These are phyloP conservation scores for Microctonus brassicae DNA, from an alignment of 2,888 invertebrate genomes.

Conservation along the genomic window DNA sequence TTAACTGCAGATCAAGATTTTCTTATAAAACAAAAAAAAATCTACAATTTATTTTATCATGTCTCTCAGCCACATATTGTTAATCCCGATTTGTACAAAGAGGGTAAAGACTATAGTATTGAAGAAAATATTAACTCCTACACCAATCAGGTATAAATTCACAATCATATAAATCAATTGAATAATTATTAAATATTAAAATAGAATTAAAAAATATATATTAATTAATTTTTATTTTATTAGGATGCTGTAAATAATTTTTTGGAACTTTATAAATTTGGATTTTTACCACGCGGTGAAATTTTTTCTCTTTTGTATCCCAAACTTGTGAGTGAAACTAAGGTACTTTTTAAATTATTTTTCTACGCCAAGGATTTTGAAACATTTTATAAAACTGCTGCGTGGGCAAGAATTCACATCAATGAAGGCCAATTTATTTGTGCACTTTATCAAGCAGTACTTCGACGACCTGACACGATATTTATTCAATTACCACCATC, in stretches of 20 bases:
- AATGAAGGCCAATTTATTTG: slow-evolving; percentile 74
- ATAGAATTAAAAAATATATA: not conserved
- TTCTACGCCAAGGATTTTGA: slow-evolving; percentile 67
- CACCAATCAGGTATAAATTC: slow-evolving; percentile 55
- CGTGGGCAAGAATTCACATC: slow-evolving; percentile 65
- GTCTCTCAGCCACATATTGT: slow-evolving; percentile 54
- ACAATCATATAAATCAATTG: not conserved
- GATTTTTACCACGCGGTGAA: slow-evolving; percentile 71
- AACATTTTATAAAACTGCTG: slow-evolving; percentile 66
- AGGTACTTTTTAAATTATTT: slow-evolving; percentile 62
- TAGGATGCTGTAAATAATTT: slow-evolving; percentile 65
- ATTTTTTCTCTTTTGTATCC: slow-evolving; percentile 70
- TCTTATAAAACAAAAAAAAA: slow-evolving; percentile 58
- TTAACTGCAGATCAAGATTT: slow-evolving; percentile 57
- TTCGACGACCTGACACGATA: slow-evolving; percentile 74
- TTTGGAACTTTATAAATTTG: slow-evolving; percentile 61
- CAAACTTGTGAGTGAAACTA: slow-evolving; percentile 57
- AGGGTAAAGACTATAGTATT: slow-evolving; percentile 55
- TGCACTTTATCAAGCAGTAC: slow-evolving; percentile 74
- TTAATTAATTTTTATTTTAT: slow-evolving; percentile 25
- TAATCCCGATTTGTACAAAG: slow-evolving; percentile 52
- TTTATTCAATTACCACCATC: slow-evolving; percentile 76
- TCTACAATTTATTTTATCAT: slow-evolving; percentile 60
- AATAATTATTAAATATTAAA: not conserved
- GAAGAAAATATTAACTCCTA: slow-evolving; percentile 54